A percentile compares a stretch with the other conserved stretches of the same genome.
Conservation (phyloP, 2,888 invertebrate genomes). For the Germaria angustata region DNA sequence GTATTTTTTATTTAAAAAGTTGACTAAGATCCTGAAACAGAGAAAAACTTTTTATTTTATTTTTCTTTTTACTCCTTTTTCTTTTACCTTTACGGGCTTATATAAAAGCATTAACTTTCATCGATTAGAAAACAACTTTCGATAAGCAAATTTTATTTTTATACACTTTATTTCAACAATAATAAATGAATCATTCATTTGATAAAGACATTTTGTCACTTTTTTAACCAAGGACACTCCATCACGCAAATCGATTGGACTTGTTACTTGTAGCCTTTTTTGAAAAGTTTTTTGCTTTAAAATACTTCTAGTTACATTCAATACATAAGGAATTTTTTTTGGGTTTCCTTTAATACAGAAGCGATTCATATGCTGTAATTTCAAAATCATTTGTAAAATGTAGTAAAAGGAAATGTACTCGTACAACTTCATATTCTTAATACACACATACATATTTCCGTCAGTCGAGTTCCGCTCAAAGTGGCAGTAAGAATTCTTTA, state of each 20-base stretch:
- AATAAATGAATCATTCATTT: not conserved
- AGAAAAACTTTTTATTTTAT: not conserved
- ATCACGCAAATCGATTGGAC: no score
- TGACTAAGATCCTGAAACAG: not conserved
- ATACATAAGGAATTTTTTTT: no score
- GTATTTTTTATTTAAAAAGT: not conserved
- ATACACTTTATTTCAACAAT: not conserved
- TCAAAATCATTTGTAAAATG: slow-evolving; percentile 17
- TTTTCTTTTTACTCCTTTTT: not conserved
- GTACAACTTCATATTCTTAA: not conserved
- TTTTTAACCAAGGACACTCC: no score
- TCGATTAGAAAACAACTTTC: slow-evolving; percentile 7
- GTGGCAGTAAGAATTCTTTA: slow-evolving; percentile 1
- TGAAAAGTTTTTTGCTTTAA: no score
- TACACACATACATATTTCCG: not conserved
- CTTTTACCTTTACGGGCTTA: not conserved
- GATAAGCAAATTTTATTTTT: not conserved
- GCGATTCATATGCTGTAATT: no score
- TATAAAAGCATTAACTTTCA: no score
- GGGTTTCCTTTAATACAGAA: no score
- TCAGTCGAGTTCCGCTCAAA: not conserved
- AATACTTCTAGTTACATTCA: no score
- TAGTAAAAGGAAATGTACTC: slow-evolving; percentile 9
- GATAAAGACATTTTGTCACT: no score
- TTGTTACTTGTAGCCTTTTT: no score